Conservation (phyloP, 2,113 vertebrate genomes). For the Capreolus pygargus region DNA sequence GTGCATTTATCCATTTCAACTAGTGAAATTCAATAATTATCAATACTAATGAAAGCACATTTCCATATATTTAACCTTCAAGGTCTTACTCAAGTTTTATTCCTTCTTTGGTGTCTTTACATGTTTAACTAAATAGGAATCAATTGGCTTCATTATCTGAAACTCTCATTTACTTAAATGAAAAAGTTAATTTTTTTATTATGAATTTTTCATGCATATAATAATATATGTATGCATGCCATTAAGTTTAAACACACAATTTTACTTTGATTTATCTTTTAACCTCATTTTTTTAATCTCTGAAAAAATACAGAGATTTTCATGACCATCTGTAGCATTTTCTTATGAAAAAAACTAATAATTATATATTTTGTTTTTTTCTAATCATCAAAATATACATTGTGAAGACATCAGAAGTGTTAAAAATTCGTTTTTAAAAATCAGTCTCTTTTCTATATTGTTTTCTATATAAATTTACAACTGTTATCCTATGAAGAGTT, state of each 20-base stretch:
- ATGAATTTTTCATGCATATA: not conserved
- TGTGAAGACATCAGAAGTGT: not conserved
- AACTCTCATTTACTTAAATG: not conserved
- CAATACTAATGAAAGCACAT: not conserved
- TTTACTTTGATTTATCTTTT: not conserved
- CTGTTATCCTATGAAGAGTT: not conserved
- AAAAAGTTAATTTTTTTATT: not conserved
- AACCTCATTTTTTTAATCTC: not conserved
- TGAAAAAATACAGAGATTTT: not conserved
- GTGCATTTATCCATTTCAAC: not conserved
- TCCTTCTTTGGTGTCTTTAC: not conserved
- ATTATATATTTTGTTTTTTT: not conserved
- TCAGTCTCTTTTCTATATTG: not conserved
- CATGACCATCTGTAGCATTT: not conserved
- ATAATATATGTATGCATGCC: not conserved
- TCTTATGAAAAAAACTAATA: not conserved
- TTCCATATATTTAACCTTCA: not conserved
- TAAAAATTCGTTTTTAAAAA: not conserved
- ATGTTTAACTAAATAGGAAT: not conserved
- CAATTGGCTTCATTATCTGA: not conserved
- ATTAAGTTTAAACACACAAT: not conserved
- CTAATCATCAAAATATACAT: not conserved
- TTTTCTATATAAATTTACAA: not conserved
- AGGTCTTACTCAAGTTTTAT: not conserved
- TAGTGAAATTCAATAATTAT: not conserved